A percentile compares a stretch with the other conserved stretches of the same genome.
Conservation (phyloP, 37 sponge, comb jelly and placozoan genomes). For the Bolinopsis microptera region DNA sequence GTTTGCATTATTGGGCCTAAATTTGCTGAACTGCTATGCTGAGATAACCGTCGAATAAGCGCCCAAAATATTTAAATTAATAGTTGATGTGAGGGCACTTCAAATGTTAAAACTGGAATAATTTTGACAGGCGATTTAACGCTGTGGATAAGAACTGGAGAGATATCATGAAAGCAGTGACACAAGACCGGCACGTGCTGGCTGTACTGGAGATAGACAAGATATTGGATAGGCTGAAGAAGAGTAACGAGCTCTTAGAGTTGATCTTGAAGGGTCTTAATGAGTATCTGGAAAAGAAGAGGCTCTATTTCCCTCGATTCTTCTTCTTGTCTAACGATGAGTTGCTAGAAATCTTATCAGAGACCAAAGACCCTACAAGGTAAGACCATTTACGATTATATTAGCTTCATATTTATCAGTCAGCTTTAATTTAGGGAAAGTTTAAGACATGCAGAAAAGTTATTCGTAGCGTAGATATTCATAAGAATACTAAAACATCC, state of each 20-base stretch:
- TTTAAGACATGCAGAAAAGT: too few relatives aligned
- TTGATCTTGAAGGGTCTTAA: conserved; percentile 97
- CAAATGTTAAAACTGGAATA: too few relatives aligned
- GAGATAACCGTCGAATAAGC: too few relatives aligned
- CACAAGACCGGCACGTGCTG: conserved; percentile 88
- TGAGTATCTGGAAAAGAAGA: conserved; percentile 99
- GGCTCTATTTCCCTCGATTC: conserved; percentile 97
- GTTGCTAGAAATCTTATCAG: conserved; percentile 97
- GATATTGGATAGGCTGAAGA: conserved; percentile 90
- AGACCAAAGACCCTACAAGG: conserved; percentile 99
- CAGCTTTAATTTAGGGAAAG: too few relatives aligned
- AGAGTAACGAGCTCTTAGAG: conserved; percentile 94
- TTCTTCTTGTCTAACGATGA: conserved; percentile 99
- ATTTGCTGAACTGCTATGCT: too few relatives aligned
- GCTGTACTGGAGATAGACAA: conserved; percentile 92
- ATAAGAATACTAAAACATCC: too few relatives aligned
- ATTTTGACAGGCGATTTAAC: conserved; percentile 83
- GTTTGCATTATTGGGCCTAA: too few relatives aligned
- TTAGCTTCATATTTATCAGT: too few relatives aligned
- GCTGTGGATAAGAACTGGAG: conserved; percentile 98
- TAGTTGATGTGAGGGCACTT: too few relatives aligned
- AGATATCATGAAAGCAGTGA: conserved; percentile 88
- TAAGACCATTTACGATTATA: conserved; percentile 20
- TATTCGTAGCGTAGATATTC: too few relatives aligned
- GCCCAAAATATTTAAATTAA: too few relatives aligned